phyloP scores from a whole-genome alignment of 2,888 invertebrate genomes.

The Biston stratarius region DNA sequence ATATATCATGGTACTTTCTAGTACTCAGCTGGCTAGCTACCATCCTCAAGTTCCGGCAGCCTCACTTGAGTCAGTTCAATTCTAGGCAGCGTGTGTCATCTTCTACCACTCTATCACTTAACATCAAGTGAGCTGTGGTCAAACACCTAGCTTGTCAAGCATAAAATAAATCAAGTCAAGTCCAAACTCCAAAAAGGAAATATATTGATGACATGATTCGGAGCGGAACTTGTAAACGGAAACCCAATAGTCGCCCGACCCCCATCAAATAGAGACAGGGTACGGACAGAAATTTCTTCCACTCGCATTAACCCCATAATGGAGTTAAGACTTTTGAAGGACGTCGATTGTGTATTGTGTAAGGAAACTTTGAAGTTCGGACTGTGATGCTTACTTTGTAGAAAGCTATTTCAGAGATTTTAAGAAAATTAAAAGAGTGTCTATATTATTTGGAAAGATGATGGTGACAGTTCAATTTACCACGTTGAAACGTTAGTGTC shows the following conservation, averaged over 20 bases:
- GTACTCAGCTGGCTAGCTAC: no score
- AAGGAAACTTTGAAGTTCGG: constrained; percentile 12
- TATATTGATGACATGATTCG: constrained; percentile 2
- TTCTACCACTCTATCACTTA: no score
- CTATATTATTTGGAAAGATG: no score
- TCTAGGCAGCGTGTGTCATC: no score
- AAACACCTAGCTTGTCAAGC: no score
- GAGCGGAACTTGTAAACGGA: constrained; percentile 32
- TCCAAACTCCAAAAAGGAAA: background rate
- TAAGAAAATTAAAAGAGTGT: no score
- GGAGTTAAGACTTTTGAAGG: constrained; percentile 53
- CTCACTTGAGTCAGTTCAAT: no score
- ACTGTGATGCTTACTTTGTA: constrained; percentile 12
- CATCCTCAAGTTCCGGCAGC: no score
- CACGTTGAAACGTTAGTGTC: background rate
- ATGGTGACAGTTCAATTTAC: background rate
- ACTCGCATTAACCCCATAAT: constrained; percentile 58
- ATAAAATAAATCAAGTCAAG: background rate
- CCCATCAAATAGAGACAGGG: constrained; percentile 62
- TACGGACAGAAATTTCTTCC: constrained; percentile 54
- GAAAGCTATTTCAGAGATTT: background rate
- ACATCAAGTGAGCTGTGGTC: no score
- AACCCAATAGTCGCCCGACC: constrained; percentile 50
- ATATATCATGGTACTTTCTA: no score
- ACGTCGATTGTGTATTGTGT: constrained; percentile 33